These are phyloP conservation scores for Blastobasis adustella DNA, from an alignment of 2,888 invertebrate genomes.

Conservation along the genomic window DNA sequence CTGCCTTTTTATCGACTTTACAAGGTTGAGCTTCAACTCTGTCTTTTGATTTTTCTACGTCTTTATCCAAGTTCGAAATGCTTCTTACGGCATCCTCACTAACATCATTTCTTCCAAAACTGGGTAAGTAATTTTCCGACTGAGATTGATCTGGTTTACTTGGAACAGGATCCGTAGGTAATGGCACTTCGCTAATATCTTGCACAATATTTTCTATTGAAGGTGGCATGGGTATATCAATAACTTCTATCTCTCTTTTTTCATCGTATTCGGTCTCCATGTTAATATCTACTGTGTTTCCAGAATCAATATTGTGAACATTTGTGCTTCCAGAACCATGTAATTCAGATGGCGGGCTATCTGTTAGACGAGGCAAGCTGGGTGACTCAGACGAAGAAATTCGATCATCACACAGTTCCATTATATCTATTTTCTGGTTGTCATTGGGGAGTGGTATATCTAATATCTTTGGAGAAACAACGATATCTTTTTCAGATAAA, in stretches of 20 bases:
- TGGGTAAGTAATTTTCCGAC: constrained; percentile 74
- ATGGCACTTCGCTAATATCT: constrained; percentile 65
- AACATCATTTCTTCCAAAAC: constrained; percentile 41
- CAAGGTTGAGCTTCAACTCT: constrained; percentile 35
- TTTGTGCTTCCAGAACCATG: constrained; percentile 32
- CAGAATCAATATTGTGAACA: constrained; percentile 17
- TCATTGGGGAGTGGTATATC: constrained; percentile 60
- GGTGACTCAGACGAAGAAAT: constrained; percentile 67
- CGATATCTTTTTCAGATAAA: constrained; percentile 27
- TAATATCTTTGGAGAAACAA: constrained; percentile 42
- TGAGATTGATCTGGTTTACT: constrained; percentile 27
- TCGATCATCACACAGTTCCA: constrained; percentile 39
- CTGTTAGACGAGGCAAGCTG: constrained; percentile 78
- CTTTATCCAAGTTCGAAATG: constrained; percentile 76
- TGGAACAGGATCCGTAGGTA: constrained; percentile 45
- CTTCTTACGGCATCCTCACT: constrained; percentile 88
- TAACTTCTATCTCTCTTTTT: constrained; percentile 45
- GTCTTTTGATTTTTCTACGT: constrained; percentile 38
- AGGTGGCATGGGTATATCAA: constrained; percentile 60
- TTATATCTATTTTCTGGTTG: constrained; percentile 26
- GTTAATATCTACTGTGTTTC: constrained; percentile 19
- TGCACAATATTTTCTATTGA: constrained; percentile 49
- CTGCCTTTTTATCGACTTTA: constrained; percentile 74
- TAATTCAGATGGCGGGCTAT: constrained; percentile 71
- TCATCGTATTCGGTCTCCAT: constrained; percentile 34